A percentile compares a stretch with the other conserved stretches of the same genome.
Conservation (phyloP, 2,797 vertebrate genomes). For the Coluber constrictor region DNA sequence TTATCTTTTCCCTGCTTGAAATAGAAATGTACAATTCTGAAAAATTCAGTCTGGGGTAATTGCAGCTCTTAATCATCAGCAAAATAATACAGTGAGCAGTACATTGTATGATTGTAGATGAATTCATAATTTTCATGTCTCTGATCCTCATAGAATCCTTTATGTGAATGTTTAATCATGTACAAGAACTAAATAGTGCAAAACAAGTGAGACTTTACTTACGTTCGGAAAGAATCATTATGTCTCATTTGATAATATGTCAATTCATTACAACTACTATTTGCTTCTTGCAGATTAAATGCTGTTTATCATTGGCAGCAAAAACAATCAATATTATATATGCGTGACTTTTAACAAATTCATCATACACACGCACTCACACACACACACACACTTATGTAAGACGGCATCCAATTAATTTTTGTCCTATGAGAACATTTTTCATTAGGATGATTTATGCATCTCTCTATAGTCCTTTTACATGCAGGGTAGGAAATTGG, state of each 20-base stretch:
- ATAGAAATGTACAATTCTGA: conserved; percentile 22
- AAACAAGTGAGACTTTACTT: conserved; percentile 4
- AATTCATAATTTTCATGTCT: conserved; percentile 29
- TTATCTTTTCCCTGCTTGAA: conserved; percentile 31
- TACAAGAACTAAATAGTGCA: background rate
- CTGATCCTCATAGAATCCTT: background rate
- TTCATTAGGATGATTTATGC: background rate
- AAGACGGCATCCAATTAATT: background rate
- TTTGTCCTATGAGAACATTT: background rate
- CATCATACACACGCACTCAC: background rate
- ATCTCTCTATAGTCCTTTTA: background rate
- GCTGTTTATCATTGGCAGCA: background rate
- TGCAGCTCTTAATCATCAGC: conserved; percentile 27
- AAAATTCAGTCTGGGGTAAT: conserved; percentile 46
- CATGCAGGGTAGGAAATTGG: background rate
- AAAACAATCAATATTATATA: background rate
- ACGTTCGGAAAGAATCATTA: conserved; percentile 7
- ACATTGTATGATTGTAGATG: conserved; percentile 22
- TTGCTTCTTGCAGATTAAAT: background rate
- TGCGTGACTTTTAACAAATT: background rate
- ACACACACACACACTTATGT: background rate
- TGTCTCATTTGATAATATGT: background rate
- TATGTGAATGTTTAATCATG: background rate
- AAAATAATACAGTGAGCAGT: conserved; percentile 31
- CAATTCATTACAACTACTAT: background rate